phyloP scores from a whole-genome alignment of 2,797 vertebrate species.

The Myotis findleyi region DNA sequence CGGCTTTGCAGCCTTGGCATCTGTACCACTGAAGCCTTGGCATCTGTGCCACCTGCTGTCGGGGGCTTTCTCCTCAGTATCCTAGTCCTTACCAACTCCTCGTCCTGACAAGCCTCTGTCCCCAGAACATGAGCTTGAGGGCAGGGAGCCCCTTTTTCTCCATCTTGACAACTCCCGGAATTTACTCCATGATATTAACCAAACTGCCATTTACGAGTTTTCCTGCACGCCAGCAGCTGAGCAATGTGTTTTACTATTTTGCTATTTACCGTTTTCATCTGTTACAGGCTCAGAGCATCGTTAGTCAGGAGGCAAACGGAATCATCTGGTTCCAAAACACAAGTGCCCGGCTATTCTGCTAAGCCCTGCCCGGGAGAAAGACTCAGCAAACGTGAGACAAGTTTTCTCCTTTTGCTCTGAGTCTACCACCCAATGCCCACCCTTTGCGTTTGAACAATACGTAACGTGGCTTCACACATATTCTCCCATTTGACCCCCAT shows the following conservation, averaged over 20 bases:
- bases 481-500: too few relatives aligned
- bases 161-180: not conserved
- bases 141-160: not conserved
- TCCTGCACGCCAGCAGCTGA: rapidly evolving
- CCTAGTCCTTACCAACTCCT: not conserved
- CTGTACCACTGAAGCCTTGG: not conserved
- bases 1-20: rapidly evolving
- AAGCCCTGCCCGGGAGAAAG: rapidly evolving
- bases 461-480: rapidly evolving
- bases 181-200: rapidly evolving
- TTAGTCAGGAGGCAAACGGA: not conserved
- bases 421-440: rapidly evolving
- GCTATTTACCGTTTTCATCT: not conserved
- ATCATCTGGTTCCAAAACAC: not conserved
- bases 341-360: not conserved
- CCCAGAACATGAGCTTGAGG: not conserved
- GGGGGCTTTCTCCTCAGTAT: not conserved
- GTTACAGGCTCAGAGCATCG: not conserved
- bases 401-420: too few relatives aligned
- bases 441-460: rapidly evolving
- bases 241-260: not conserved
- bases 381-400: not conserved
- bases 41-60: rapidly evolving
- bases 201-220: rapidly evolving
- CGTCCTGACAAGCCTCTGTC: not conserved